Conservation (phyloP, 2,888 invertebrate species). For the Exephanes ischioxanthus region DNA sequence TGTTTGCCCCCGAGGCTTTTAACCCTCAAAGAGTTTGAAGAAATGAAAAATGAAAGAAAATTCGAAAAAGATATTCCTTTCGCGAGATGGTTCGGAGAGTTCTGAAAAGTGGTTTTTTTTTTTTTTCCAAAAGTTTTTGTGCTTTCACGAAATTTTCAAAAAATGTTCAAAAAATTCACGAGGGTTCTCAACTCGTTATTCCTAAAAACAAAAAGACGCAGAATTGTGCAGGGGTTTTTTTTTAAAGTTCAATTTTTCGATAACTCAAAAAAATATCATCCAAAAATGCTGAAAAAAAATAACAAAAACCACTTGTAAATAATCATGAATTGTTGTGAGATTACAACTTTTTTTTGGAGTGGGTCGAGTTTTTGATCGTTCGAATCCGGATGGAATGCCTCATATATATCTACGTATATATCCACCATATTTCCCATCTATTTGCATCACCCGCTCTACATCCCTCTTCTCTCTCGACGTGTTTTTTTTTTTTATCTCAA, state of each 20-base stretch:
- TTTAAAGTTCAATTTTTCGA: no score
- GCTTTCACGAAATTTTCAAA: background rate
- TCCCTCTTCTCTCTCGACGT: slow-evolving; percentile 3
- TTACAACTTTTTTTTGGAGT: no score
- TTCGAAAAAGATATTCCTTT: background rate
- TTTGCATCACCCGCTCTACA: slow-evolving; percentile 25
- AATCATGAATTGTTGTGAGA: no score
- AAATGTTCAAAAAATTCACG: no score
- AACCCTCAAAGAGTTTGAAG: background rate
- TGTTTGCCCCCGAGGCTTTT: background rate
- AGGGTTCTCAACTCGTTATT: background rate
- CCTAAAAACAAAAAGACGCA: background rate
- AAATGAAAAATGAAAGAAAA: background rate
- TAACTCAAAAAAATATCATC: no score
- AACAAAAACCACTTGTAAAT: no score
- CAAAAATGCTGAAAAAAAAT: no score
- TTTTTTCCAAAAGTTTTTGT: background rate
- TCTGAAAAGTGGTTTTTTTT: background rate
- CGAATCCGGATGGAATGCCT: no score
- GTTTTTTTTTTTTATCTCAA: background rate
- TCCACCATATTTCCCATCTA: slow-evolving; percentile 7
- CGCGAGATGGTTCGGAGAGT: background rate
- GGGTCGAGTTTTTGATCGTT: no score
- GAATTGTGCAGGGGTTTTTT: no score
- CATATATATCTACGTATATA: background rate